phyloP scores from a whole-genome alignment of 2,113 vertebrate genomes.

The Sturnira hondurensis region DNA sequence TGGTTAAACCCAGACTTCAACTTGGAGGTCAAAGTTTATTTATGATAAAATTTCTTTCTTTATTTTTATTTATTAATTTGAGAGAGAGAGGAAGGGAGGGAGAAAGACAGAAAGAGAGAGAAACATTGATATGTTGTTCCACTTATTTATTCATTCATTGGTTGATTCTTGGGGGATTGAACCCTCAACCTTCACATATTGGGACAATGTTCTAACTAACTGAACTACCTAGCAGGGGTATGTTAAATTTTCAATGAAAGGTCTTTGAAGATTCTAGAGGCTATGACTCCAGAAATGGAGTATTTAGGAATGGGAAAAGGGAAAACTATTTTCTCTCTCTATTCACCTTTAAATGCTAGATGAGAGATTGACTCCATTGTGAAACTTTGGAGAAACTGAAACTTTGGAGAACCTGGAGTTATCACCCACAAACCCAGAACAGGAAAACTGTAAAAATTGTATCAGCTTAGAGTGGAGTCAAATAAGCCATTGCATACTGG shows the following conservation, averaged over 20 bases:
- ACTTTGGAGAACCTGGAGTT: not conserved
- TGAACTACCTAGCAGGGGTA: too few species aligned
- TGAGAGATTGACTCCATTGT: not conserved
- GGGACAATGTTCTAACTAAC: too few species aligned
- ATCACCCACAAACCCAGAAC: not conserved
- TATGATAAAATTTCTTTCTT: constrained; percentile 26
- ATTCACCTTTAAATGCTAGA: not conserved
- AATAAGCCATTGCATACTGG: constrained; percentile 3
- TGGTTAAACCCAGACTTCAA: not conserved
- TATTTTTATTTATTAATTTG: too few species aligned
- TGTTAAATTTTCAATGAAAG: constrained; percentile 20
- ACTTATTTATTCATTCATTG: too few species aligned
- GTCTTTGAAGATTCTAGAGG: not conserved
- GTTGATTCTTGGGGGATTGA: too few species aligned
- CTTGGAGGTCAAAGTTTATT: not conserved
- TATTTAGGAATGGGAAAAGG: not conserved
- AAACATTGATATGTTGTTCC: too few species aligned
- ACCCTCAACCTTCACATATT: too few species aligned
- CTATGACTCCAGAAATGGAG: not conserved
- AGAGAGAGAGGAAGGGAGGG: too few species aligned
- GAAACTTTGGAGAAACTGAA: constrained; percentile 14
- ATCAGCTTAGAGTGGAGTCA: not conserved
- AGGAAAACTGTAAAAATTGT: not conserved
- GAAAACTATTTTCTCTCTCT: not conserved
- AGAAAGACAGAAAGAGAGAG: too few species aligned